A percentile compares a stretch with the other conserved stretches of the same genome.
These are phyloP conservation scores for Griposia aprilina DNA, from an alignment of 2,888 invertebrate genomes.

Conservation along the genomic window DNA sequence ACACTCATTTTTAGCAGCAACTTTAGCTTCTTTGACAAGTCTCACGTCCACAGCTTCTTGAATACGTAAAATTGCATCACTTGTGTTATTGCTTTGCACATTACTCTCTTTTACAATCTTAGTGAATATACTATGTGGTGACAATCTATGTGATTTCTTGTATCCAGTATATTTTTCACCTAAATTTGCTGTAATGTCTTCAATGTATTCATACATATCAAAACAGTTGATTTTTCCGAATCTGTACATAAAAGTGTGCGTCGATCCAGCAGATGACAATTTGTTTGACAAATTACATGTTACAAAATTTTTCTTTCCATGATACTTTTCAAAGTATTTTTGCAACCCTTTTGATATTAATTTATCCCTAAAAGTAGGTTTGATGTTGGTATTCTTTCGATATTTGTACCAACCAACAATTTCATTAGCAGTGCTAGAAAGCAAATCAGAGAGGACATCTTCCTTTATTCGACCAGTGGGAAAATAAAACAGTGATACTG, in stretches of 20 bases:
- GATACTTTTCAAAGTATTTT: constrained; percentile 89
- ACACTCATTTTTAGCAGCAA: constrained; percentile 84
- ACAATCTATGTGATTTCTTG: constrained; percentile 80
- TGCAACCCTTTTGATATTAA: constrained; percentile 91
- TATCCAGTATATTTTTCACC: constrained; percentile 89
- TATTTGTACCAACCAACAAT: constrained; percentile 93
- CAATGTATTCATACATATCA: constrained; percentile 89
- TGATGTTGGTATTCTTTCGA: constrained; percentile 88
- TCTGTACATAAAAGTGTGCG: constrained; percentile 91
- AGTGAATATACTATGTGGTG: constrained; percentile 83
- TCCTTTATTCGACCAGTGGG: constrained; percentile 90
- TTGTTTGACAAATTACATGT: constrained; percentile 91
- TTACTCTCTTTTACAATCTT: constrained; percentile 85
- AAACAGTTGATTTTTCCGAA: constrained; percentile 91
- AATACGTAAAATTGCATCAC: constrained; percentile 85
- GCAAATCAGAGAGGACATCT: constrained; percentile 88
- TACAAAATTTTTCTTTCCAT: constrained; percentile 91
- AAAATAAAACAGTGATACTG: constrained; percentile 90
- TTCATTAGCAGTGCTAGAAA: constrained; percentile 89
- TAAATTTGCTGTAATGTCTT: constrained; percentile 89
- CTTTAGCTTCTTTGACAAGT: constrained; percentile 82
- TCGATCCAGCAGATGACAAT: constrained; percentile 88
- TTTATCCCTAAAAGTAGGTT: constrained; percentile 92
- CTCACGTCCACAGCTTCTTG: constrained; percentile 86
- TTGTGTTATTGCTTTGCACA: constrained; percentile 81